These are phyloP conservation scores for Cnemophilus loriae DNA, from an alignment of 2,113 vertebrate genomes.

Conservation along the genomic window DNA sequence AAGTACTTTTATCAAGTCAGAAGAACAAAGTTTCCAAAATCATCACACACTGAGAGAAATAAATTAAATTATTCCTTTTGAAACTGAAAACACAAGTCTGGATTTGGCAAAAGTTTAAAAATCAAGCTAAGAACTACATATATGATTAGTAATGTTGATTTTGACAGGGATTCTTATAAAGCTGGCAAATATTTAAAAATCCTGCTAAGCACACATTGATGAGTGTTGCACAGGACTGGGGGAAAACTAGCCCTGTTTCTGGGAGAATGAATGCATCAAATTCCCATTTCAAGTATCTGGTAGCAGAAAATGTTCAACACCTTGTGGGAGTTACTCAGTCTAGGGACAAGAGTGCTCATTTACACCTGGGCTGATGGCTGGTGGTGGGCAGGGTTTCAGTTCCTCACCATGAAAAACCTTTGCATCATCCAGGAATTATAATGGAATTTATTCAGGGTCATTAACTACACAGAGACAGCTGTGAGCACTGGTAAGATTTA, in stretches of 20 bases:
- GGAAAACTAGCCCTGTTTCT: not conserved
- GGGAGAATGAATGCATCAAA: not conserved
- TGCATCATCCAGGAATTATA: constrained; percentile 33
- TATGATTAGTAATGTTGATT: not conserved
- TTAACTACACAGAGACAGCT: constrained; percentile 22
- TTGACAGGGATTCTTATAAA: not conserved
- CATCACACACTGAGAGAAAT: not conserved
- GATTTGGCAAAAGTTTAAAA: not conserved
- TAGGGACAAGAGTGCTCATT: not conserved
- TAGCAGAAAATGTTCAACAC: not conserved
- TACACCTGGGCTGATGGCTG: constrained; percentile 14
- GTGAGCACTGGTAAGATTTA: constrained; percentile 35
- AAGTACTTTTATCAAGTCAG: not conserved
- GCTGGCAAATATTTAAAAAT: not conserved
- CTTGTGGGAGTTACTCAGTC: not conserved
- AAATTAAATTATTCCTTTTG: not conserved
- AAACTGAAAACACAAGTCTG: not conserved
- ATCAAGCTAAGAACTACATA: not conserved
- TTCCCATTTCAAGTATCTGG: not conserved
- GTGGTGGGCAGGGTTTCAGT: not conserved
- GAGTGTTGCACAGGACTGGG: not conserved
- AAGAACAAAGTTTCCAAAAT: not conserved
- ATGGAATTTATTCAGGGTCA: constrained; percentile 58
- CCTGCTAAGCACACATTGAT: not conserved
- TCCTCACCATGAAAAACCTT: not conserved